These are phyloP conservation scores for Rhabdophis nuchalis DNA, from an alignment of 2,797 vertebrate genomes.

Conservation along the genomic window DNA sequence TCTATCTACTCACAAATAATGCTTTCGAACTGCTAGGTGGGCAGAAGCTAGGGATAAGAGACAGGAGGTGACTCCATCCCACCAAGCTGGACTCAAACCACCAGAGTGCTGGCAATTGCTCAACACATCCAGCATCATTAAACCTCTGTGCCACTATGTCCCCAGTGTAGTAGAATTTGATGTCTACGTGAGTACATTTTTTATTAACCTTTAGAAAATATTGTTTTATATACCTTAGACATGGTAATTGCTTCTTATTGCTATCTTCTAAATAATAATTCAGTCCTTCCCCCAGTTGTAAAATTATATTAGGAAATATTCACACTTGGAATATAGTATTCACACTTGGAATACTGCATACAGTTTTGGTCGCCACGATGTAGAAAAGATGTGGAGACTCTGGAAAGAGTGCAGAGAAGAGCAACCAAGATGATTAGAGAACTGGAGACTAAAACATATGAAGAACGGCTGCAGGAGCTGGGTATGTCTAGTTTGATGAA, in stretches of 20 bases:
- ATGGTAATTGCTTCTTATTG: background rate
- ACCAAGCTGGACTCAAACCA: background rate
- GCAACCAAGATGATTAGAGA: too few species aligned
- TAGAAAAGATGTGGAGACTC: too few species aligned
- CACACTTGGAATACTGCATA: too few species aligned
- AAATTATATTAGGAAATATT: background rate
- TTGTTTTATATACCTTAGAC: background rate
- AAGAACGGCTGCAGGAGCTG: too few species aligned
- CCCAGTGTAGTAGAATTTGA: background rate
- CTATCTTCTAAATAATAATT: background rate
- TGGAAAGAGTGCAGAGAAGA: too few species aligned
- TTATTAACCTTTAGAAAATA: background rate
- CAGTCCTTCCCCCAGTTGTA: background rate
- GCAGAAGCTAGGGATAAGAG: background rate
- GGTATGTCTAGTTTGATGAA: too few species aligned
- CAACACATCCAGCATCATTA: background rate
- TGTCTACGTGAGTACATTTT: background rate
- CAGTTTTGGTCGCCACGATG: too few species aligned
- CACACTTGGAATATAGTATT: too few species aligned
- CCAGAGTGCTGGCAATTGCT: background rate
- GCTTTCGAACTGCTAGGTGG: background rate
- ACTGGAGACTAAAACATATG: too few species aligned
- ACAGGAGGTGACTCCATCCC: background rate
- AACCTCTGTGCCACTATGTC: background rate
- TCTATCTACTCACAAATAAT: background rate